These are phyloP conservation scores for Verasper variegatus DNA, from an alignment of 2,113 vertebrate species.

Conservation along the genomic window DNA sequence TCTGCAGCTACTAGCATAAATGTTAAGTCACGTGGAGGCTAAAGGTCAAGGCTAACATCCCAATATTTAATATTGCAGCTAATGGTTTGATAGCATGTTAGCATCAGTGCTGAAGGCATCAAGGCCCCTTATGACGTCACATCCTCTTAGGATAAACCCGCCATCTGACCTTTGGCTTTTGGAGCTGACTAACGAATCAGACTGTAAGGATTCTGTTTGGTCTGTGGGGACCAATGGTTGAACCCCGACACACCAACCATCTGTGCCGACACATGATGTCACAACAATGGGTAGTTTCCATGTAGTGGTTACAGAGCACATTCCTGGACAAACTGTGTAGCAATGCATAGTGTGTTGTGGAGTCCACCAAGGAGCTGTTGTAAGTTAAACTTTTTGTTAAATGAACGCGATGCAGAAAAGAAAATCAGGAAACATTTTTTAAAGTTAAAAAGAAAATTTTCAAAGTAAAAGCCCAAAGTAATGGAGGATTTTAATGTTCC, in stretches of 20 bases:
- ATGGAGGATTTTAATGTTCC: not conserved
- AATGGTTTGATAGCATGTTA: not conserved
- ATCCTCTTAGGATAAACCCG: not conserved
- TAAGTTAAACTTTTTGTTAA: conserved; percentile 26
- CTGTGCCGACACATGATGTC: conserved; percentile 35
- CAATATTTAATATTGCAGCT: not conserved
- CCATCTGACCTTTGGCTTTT: conserved; percentile 15
- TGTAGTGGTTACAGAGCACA: conserved; percentile 61
- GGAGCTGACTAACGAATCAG: not conserved
- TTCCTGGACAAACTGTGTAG: conserved; percentile 38
- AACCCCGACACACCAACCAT: not conserved
- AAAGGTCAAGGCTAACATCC: not conserved
- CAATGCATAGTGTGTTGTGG: conserved; percentile 47
- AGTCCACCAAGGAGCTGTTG: conserved; percentile 9
- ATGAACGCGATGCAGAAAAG: conserved; percentile 25
- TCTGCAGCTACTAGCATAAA: not conserved
- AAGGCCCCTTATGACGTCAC: not conserved
- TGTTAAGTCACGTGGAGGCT: not conserved
- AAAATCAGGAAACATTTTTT: conserved; percentile 18
- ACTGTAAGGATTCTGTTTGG: conserved; percentile 18
- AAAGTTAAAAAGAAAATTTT: not conserved
- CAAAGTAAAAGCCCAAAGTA: conserved; percentile 8
- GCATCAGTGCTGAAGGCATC: not conserved
- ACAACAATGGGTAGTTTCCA: not conserved
- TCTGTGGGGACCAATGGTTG: not conserved